A percentile compares a stretch with the other conserved stretches of the same genome.
These are phyloP conservation scores for Heliocidaris erythrogramma DNA, from an alignment of 35 echinoderm and acorn worm genomes.

Conservation along the genomic window DNA sequence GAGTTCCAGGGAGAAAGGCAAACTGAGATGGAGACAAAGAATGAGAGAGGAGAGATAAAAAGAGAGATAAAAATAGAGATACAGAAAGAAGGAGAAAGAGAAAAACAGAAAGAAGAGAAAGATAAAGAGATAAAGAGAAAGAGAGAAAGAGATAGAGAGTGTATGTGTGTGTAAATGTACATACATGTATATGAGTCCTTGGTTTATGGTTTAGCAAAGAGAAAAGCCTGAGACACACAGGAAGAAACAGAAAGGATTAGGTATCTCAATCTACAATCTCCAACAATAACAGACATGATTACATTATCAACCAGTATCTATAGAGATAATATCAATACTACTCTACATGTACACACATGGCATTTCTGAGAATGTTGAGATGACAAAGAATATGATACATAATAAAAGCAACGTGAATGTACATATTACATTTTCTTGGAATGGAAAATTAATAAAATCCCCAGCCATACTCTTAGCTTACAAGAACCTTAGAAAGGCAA, in stretches of 20 bases:
- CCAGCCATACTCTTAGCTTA: neutral
- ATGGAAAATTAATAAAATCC: too few relatives aligned
- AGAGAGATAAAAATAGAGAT: neutral
- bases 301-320: neutral
- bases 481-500: neutral
- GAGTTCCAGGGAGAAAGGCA: neutral
- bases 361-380: too few relatives aligned
- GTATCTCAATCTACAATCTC: neutral
- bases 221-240: neutral
- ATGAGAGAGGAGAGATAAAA: neutral
- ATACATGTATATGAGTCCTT: too few relatives aligned
- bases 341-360: too few relatives aligned
- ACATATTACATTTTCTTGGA: too few relatives aligned
- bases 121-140: neutral
- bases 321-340: neutral
- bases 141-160: neutral
- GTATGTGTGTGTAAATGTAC: too few relatives aligned
- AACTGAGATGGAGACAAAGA: neutral
- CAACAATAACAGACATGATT: neutral
- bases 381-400: too few relatives aligned
- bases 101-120: neutral
- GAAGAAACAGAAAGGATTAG: neutral
- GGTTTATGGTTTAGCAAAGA: too few relatives aligned
- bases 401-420: too few relatives aligned
- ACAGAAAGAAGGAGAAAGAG: neutral